Evolutionary conservation across 2,797 vertebrate species (phyloP).

Genomic region (Parauchenoglanis punctatus): DNA sequence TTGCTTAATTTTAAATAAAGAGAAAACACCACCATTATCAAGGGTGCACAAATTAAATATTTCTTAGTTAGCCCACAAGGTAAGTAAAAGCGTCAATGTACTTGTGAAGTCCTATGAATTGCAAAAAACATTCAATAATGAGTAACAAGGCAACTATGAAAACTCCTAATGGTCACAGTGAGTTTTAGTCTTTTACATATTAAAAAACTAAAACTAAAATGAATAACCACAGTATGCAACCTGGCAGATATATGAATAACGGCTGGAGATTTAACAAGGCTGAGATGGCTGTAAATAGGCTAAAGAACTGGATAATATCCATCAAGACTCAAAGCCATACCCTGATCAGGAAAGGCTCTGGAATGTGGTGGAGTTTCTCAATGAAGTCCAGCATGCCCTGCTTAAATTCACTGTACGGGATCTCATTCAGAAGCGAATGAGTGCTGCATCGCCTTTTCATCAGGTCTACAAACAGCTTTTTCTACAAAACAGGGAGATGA

Average conservation of each 20-base stretch:
- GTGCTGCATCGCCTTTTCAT: constrained; percentile 58
- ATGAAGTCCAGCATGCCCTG: constrained; percentile 71
- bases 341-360: constrained; percentile 70
- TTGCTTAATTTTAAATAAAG: not conserved
- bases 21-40: not conserved
- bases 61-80: not conserved
- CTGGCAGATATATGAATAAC: not conserved
- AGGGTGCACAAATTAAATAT: not conserved
- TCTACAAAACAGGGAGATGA: constrained; percentile 33
- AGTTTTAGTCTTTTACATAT: not conserved
- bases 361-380: constrained; percentile 56
- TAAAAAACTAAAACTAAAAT: not conserved
- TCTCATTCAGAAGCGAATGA: constrained; percentile 63
- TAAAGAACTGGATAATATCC: not conserved
- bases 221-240: not conserved
- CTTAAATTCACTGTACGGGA: constrained; percentile 67
- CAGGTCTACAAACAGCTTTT: constrained; percentile 58
- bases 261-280: not conserved
- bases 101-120: not conserved
- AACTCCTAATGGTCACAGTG: not conserved
- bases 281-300: not conserved
- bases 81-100: not conserved
- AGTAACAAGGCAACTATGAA: not conserved
- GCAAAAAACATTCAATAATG: not conserved
- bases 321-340: constrained; percentile 51